phyloP scores from a whole-genome alignment of 2,113 vertebrate genomes.

The Nerophis lumbriciformis region DNA sequence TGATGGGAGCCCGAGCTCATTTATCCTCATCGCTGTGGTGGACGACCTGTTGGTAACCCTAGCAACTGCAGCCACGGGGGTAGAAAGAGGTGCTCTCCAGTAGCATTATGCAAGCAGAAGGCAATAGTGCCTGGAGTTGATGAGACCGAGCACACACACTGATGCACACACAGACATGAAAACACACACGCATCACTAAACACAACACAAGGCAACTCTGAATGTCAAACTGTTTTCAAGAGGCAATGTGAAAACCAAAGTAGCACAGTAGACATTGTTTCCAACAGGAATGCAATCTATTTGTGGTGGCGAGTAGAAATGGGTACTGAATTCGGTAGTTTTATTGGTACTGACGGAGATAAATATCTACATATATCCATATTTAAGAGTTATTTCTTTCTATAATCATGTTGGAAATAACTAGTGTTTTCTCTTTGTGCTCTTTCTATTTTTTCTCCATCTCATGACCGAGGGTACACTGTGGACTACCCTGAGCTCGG shows the following conservation, averaged over 20 bases:
- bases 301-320: too few species aligned
- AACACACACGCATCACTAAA: conserved; percentile 16
- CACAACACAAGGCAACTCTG: conserved; percentile 24
- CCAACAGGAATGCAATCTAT: too few species aligned
- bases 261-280: too few species aligned
- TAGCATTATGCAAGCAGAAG: conserved; percentile 49
- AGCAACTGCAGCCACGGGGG: conserved; percentile 49
- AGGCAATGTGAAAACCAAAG: neutral
- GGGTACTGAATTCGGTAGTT: too few species aligned
- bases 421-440: too few species aligned
- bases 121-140: conserved; percentile 42
- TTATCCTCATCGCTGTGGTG: conserved; percentile 43
- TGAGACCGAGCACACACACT: conserved; percentile 18
- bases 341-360: too few species aligned
- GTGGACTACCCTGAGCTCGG: too few species aligned
- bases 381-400: too few species aligned
- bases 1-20: conserved; percentile 55
- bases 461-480: too few species aligned
- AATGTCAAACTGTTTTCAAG: conserved; percentile 17
- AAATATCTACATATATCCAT: too few species aligned
- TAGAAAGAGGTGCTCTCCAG: conserved; percentile 43
- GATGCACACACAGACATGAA: neutral
- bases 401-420: too few species aligned
- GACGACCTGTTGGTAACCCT: conserved; percentile 56
- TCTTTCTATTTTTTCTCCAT: too few species aligned